phyloP scores from a whole-genome alignment of 2,113 vertebrate genomes.

The Boulengeromyrus knoepffleri region DNA sequence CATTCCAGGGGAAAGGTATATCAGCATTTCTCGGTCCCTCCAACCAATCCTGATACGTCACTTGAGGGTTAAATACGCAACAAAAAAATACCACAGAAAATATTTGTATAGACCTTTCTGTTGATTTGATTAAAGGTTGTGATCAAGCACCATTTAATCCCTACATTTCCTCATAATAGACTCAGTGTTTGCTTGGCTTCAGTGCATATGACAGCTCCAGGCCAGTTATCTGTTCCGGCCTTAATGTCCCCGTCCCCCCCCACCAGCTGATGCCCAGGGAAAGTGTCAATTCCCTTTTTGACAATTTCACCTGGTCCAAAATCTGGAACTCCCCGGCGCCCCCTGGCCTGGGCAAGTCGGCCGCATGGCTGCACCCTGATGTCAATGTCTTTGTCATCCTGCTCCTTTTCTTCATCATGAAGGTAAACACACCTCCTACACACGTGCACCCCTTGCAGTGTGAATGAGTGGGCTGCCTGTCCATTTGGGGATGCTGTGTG shows the following conservation, averaged over 20 bases:
- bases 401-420: constrained; percentile 86
- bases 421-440: constrained; percentile 57
- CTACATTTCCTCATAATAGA: background rate
- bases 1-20: background rate
- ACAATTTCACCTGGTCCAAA: constrained; percentile 92
- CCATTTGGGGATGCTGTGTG: background rate
- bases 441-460: background rate
- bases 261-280: constrained; percentile 89
- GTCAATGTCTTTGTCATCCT: constrained; percentile 82
- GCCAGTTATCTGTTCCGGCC: background rate
- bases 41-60: background rate
- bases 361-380: constrained; percentile 80
- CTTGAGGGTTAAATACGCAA: background rate
- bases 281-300: constrained; percentile 89
- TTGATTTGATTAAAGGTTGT: background rate
- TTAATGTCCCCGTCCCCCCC: background rate
- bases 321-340: constrained; percentile 51
- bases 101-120: background rate
- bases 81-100: background rate
- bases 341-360: constrained; percentile 68
- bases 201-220: background rate
- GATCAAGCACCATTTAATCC: background rate
- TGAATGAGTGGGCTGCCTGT: background rate
- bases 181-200: background rate
- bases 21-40: background rate